phyloP scores from a whole-genome alignment of 2,888 invertebrate species.

The Meganola albula region DNA sequence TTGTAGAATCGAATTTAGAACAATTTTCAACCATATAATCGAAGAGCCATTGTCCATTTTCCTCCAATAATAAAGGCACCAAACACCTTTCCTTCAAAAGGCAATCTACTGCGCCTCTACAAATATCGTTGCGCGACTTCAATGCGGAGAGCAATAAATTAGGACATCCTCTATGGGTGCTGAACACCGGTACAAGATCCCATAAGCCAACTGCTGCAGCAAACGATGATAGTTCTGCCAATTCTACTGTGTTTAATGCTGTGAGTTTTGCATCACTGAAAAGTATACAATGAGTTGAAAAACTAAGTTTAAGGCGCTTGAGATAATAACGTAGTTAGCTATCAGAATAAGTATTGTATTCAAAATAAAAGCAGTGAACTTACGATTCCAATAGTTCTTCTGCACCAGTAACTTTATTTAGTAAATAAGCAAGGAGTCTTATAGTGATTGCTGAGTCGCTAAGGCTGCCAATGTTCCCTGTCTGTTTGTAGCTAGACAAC shows the following conservation, averaged over 20 bases:
- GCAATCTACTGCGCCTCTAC: slow-evolving; percentile 54
- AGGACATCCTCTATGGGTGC: slow-evolving; percentile 54
- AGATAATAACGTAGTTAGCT: too few relatives aligned
- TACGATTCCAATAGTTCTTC: slow-evolving; percentile 58
- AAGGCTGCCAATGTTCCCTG: slow-evolving; percentile 39
- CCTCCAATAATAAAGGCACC: slow-evolving; percentile 55
- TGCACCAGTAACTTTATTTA: slow-evolving; percentile 48
- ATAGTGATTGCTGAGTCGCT: slow-evolving; percentile 53
- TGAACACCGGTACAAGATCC: slow-evolving; percentile 60
- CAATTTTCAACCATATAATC: slow-evolving; percentile 74
- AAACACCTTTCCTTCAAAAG: slow-evolving; percentile 47
- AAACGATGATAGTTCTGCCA: slow-evolving; percentile 51
- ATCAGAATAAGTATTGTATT: too few relatives aligned
- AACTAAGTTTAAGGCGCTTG: too few relatives aligned
- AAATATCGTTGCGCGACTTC: slow-evolving; percentile 44
- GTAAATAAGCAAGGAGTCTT: slow-evolving; percentile 52
- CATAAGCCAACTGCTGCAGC: slow-evolving; percentile 68
- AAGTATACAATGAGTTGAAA: background rate
- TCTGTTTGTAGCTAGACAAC: slow-evolving; percentile 53
- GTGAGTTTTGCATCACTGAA: slow-evolving; percentile 28
- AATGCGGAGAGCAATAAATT: slow-evolving; percentile 48
- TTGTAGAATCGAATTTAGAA: slow-evolving; percentile 65
- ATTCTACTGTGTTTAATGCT: slow-evolving; percentile 41
- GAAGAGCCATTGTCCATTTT: slow-evolving; percentile 68
- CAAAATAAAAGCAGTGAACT: slow-evolving; percentile 24